phyloP scores from a whole-genome alignment of 92 coral and sea anemone genomes.

The Parazoanthus atlanticus region DNA sequence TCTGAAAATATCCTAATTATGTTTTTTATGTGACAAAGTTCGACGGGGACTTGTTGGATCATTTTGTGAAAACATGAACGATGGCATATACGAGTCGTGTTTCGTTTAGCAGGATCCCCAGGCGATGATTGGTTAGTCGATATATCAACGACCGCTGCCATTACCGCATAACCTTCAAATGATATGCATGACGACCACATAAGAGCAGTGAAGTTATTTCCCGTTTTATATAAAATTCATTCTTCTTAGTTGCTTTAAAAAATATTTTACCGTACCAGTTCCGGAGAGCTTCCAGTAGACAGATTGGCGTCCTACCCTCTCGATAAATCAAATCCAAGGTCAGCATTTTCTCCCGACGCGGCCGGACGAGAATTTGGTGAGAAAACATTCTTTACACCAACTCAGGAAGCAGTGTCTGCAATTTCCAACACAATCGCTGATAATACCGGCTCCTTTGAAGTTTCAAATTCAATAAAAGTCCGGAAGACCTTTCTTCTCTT shows the following conservation, averaged over 20 bases:
- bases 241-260: not conserved
- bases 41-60: not conserved
- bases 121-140: not conserved
- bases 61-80: not conserved
- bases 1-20: not conserved
- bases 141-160: not conserved
- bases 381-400: constrained; percentile 16
- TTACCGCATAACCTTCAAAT: not conserved
- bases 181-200: not conserved
- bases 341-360: not conserved
- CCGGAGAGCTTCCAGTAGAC: constrained; percentile 18
- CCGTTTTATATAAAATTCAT: not conserved
- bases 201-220: not conserved
- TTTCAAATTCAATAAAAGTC: constrained; percentile 38
- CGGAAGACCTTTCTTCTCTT: constrained; percentile 38
- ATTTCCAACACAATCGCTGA: not conserved
- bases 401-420: constrained; percentile 18
- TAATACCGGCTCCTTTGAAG: constrained; percentile 45
- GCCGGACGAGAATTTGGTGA: constrained; percentile 16
- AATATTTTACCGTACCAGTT: not conserved
- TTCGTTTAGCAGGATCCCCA: not conserved
- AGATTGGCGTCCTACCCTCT: not conserved
- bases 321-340: constrained; percentile 25
- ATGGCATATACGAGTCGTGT: not conserved
- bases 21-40: not conserved